Percentiles rank a stretch among this genome's conserved stretches.
phyloP scores from a whole-genome alignment of 2,888 invertebrate genomes.

The Dolomedes plantarius region DNA sequence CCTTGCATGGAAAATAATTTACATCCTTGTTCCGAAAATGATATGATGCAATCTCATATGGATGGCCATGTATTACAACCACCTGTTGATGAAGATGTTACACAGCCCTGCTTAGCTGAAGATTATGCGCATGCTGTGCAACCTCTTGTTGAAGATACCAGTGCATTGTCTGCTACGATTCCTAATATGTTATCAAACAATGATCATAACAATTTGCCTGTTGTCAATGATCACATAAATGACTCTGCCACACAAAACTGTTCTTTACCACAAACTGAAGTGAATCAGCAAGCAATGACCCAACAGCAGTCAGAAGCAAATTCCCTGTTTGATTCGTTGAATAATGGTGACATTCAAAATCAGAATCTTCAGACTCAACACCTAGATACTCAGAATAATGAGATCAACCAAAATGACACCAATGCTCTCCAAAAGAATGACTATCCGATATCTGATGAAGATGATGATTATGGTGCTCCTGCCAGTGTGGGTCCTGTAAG shows the following conservation, averaged over 20 bases:
- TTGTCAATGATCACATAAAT: conserved; percentile 12
- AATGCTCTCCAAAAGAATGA: not conserved
- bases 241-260: not conserved
- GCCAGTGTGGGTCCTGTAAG: conserved; percentile 84
- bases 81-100: not conserved
- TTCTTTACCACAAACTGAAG: not conserved
- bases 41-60: not conserved
- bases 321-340: conserved; percentile 43
- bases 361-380: not conserved
- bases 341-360: conserved; percentile 16
- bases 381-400: too few species aligned
- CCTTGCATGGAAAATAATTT: conserved; percentile 3
- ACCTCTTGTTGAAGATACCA: not conserved
- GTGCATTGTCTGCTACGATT: not conserved
- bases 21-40: not conserved
- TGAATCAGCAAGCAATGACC: not conserved
- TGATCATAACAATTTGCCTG: not conserved
- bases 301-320: conserved; percentile 23
- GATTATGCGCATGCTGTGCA: not conserved
- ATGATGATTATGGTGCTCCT: conserved; percentile 70
- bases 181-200: not conserved
- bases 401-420: conserved; percentile 13
- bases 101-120: conserved; percentile 11
- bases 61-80: not conserved
- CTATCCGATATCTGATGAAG: conserved; percentile 55